Evolutionary conservation across 1,140 invertebrate species (phyloP).

Genomic region (Drosophila littoralis): DNA sequence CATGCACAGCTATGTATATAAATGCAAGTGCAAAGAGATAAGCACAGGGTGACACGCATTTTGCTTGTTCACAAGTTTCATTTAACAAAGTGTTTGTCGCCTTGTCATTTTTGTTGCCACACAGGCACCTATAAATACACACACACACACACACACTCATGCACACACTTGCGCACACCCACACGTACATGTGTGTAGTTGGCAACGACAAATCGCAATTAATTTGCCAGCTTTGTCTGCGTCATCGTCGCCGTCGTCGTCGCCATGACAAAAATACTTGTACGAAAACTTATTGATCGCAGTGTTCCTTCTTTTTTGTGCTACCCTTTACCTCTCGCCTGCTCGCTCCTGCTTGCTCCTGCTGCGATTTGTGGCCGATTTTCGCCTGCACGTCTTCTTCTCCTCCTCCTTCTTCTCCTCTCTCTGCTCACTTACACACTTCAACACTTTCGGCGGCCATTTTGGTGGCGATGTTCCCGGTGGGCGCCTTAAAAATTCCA

Average conservation of each 20-base stretch:
- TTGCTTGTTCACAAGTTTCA: constrained; percentile 40
- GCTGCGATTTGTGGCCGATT: constrained; percentile 16
- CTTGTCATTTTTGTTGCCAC: constrained; percentile 56
- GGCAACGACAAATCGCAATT: constrained; percentile 54
- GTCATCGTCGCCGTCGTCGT: constrained; percentile 34
- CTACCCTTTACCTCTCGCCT: background rate
- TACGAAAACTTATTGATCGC: constrained; percentile 60
- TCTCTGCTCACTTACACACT: constrained; percentile 43
- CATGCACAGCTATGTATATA: background rate
- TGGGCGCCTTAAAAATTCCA: constrained; percentile 69
- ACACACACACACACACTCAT: background rate
- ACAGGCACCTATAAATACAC: constrained; percentile 13
- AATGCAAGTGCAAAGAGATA: constrained; percentile 17
- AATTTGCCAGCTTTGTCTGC: constrained; percentile 54
- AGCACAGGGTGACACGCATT: constrained; percentile 52
- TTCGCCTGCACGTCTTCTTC: constrained; percentile 8
- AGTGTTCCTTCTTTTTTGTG: constrained; percentile 38
- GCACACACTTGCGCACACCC: constrained; percentile 1
- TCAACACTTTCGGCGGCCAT: constrained; percentile 81
- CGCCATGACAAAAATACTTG: constrained; percentile 39
- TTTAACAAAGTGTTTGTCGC: constrained; percentile 49
- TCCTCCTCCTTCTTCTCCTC: constrained; percentile 26
- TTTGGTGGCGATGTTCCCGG: constrained; percentile 58
- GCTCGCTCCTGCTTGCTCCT: constrained; percentile 3
- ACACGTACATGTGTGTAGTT: constrained; percentile 1